Conservation (phyloP, 1,140 invertebrate species). For the Sarcophaga bullata region DNA sequence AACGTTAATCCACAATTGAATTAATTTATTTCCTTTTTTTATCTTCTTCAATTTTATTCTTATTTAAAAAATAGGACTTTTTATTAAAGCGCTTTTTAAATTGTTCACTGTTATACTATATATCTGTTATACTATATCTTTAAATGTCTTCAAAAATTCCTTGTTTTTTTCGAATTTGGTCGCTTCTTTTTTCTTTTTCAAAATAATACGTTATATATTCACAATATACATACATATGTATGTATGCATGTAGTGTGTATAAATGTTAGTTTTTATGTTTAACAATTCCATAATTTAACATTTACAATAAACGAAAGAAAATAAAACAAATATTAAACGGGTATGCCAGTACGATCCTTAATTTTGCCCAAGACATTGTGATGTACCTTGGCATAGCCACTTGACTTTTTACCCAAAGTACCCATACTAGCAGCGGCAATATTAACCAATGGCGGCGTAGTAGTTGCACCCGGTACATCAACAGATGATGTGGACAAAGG, state of each 20-base stretch:
- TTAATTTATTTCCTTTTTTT: too few relatives aligned
- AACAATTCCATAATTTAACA: too few relatives aligned
- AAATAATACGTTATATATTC: neutral
- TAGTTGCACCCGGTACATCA: constrained; percentile 46
- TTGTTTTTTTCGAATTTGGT: neutral
- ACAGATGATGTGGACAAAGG: constrained; percentile 53
- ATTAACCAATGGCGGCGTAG: constrained; percentile 48
- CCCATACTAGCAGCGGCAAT: constrained; percentile 37
- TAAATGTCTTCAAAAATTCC: constrained; percentile 3
- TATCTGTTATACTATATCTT: neutral
- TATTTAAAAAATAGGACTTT: too few relatives aligned
- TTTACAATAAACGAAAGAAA: neutral
- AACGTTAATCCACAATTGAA: too few relatives aligned
- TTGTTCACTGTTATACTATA: neutral
- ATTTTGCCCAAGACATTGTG: constrained; percentile 64
- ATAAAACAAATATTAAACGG: constrained; percentile 53
- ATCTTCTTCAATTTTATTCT: too few relatives aligned
- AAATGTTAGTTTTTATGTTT: too few relatives aligned
- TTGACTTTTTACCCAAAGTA: constrained; percentile 52
- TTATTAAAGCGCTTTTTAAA: constrained; percentile 22
- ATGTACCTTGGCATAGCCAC: constrained; percentile 62
- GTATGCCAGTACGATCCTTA: constrained; percentile 64
- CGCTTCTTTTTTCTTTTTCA: neutral
- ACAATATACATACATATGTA: too few relatives aligned
- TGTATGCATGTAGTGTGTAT: too few relatives aligned